Percentiles rank a stretch among this genome's conserved stretches.
Evolutionary conservation across 1,140 invertebrate species (phyloP).

Genomic region (Leptinotarsa texana): DNA sequence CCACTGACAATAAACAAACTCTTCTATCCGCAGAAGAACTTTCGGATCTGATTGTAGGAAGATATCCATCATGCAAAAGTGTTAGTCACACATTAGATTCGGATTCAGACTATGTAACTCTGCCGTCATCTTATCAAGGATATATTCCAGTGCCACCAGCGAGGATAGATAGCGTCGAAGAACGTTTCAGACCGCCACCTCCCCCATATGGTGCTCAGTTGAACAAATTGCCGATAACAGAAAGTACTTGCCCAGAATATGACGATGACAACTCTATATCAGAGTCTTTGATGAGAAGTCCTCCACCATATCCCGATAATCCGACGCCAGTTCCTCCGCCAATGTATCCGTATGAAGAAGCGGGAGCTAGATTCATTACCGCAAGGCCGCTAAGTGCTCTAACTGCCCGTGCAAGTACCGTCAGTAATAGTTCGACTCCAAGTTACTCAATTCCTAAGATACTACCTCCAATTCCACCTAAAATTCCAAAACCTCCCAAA

Average conservation of each 20-base stretch:
- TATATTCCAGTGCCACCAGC: conserved; percentile 68
- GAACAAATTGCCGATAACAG: conserved; percentile 40
- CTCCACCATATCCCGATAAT: conserved; percentile 64
- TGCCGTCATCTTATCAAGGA: conserved; percentile 69
- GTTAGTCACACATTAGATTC: conserved; percentile 83
- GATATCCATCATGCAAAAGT: conserved; percentile 78
- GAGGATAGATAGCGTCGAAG: conserved; percentile 63
- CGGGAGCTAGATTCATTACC: conserved; percentile 68
- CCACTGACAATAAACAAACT: conserved; percentile 74
- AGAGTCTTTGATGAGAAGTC: conserved; percentile 53
- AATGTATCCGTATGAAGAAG: conserved; percentile 60
- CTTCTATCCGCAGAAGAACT: conserved; percentile 78
- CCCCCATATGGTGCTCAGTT: conserved; percentile 58
- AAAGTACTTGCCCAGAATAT: conserved; percentile 31
- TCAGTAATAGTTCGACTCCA: conserved; percentile 60
- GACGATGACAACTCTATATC: conserved; percentile 39
- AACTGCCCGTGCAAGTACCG: conserved; percentile 66
- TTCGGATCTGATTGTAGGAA: conserved; percentile 78
- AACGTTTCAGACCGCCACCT: conserved; percentile 54
- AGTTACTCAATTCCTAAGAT: conserved; percentile 56
- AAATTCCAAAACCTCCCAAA: conserved; percentile 59
- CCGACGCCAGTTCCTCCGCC: conserved; percentile 53
- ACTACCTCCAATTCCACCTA: conserved; percentile 62
- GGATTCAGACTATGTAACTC: conserved; percentile 84
- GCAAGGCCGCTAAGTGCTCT: conserved; percentile 69